Base-by-base conservation (phyloP, 1,140 invertebrate species). In the Diorhabda carinulata region DNA sequence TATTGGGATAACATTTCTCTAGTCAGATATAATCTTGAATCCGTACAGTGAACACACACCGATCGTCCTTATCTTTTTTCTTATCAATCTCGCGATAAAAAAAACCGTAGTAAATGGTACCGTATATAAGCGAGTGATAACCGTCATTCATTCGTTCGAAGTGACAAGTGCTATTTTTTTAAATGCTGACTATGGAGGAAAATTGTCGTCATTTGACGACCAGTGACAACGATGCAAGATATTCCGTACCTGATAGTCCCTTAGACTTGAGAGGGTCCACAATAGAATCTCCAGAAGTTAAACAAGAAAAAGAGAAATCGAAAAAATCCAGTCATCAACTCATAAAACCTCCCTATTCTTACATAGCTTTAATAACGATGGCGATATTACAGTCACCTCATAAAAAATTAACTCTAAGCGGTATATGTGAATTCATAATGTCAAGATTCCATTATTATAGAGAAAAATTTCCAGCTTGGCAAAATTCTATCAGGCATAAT, bases 381-480 rank as follows among this genome's bases (percentile, higher is more conserved):
- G 93, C 97, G 9, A 98, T 99, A 62, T 86, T 98, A 0, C 96
- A 98, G 76, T 96, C 95, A n/a, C 95, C 95, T 7, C 92, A 97
- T 76, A 98, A 98, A 84, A 96, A 97, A 78, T 83, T 98, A 7
- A 99, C 97, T 0, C 84, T 99, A 0, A 97, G 95, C 76, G 97
- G 96, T 10, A 99, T 99, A 69, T 99, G 97, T 84, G 97, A 99
- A 80, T 98, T 99, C 81, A 99, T 99, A 71, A 98, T 98, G 91
- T 92, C 92, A n/a, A 87, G 94, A 72, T 99, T 99, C 82, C 95
- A 94, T 0, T 98, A 97, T 78, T 98, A 98, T 80, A 87, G 93
- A 72, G 95, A 96, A 77, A 97, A 97, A 82, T 97, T 96, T 80
- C 96, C 95, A 5, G 93, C 93, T 3, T 97, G 95, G 95, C 95